A percentile compares a stretch with the other conserved stretches of the same genome.
phyloP scores from a whole-genome alignment of 2,888 invertebrate genomes.

The Caenorhabditis afra region DNA sequence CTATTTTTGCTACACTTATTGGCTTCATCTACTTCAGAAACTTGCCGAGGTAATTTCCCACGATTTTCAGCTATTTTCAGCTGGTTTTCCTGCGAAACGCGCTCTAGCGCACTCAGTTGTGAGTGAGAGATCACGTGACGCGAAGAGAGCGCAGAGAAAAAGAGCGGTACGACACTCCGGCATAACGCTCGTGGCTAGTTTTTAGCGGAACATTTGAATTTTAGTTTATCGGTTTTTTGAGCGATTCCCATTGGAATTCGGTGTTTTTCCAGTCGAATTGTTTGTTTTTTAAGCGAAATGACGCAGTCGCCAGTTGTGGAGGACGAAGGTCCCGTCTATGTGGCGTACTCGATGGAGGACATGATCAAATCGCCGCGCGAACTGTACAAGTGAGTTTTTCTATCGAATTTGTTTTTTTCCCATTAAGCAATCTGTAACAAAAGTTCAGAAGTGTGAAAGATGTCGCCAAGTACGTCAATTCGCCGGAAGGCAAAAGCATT shows the following conservation, averaged over 20 bases:
- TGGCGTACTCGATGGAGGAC: constrained; percentile 55
- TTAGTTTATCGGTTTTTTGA: constrained; percentile 1
- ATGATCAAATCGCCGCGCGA: constrained; percentile 61
- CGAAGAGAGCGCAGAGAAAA: constrained; percentile 18
- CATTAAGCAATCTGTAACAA: neutral
- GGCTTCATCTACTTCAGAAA: constrained; percentile 8
- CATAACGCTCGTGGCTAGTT: neutral
- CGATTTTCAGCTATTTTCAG: constrained; percentile 4
- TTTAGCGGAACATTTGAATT: constrained; percentile 14
- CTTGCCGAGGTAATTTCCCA: constrained; percentile 18
- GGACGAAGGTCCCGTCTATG: constrained; percentile 55
- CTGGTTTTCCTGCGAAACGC: too few species aligned
- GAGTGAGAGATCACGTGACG: constrained; percentile 7
- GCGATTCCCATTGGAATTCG: too few species aligned
- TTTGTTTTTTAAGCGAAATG: constrained; percentile 41
- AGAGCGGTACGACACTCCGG: constrained; percentile 19
- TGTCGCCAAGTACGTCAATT: constrained; percentile 68
- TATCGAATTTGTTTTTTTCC: neutral
- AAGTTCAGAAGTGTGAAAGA: constrained; percentile 63
- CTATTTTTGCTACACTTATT: constrained; percentile 29
- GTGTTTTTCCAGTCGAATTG: neutral
- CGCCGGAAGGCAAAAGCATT: constrained; percentile 64
- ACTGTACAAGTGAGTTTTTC: constrained; percentile 49
- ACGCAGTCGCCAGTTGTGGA: constrained; percentile 8
- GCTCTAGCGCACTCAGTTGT: constrained; percentile 3